These are phyloP conservation scores for Ethmia dodecea DNA, from an alignment of 2,888 invertebrate species.

Conservation along the genomic window DNA sequence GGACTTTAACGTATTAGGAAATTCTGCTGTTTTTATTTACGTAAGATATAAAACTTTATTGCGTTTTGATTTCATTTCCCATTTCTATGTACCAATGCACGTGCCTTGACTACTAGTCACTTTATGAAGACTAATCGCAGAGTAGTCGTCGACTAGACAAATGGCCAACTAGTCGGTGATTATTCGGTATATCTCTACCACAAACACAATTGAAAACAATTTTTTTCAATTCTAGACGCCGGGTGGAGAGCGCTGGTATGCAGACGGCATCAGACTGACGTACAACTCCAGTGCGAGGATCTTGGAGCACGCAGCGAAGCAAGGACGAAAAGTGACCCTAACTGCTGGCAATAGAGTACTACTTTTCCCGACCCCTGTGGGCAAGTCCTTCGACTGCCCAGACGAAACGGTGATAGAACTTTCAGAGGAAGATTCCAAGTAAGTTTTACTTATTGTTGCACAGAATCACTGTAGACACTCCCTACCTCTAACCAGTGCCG, in stretches of 20 bases:
- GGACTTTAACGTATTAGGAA: no score
- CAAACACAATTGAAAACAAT: background rate
- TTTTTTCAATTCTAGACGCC: constrained; percentile 82
- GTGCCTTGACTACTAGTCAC: no score
- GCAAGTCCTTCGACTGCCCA: constrained; percentile 88
- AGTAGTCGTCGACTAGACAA: no score
- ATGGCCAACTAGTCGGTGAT: background rate
- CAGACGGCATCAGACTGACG: constrained; percentile 84
- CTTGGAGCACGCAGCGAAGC: constrained; percentile 78
- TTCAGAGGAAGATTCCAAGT: constrained; percentile 70
- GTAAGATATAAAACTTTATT: no score
- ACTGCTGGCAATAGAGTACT: constrained; percentile 78
- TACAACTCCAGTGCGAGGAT: constrained; percentile 83
- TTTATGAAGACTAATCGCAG: no score
- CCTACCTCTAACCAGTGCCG: no score
- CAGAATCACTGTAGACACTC: no score
- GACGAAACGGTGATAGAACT: constrained; percentile 83
- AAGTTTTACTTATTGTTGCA: no score
- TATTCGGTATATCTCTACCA: background rate
- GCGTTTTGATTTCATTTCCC: no score
- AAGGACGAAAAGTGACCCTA: constrained; percentile 69
- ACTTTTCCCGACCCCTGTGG: constrained; percentile 91
- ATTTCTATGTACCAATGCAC: no score
- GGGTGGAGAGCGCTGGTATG: constrained; percentile 93
- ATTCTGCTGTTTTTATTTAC: no score